Evolutionary conservation across 2,888 invertebrate species (phyloP), one percentile per base, ranked within the genome.

Genomic region (Eledona agricola): DNA sequence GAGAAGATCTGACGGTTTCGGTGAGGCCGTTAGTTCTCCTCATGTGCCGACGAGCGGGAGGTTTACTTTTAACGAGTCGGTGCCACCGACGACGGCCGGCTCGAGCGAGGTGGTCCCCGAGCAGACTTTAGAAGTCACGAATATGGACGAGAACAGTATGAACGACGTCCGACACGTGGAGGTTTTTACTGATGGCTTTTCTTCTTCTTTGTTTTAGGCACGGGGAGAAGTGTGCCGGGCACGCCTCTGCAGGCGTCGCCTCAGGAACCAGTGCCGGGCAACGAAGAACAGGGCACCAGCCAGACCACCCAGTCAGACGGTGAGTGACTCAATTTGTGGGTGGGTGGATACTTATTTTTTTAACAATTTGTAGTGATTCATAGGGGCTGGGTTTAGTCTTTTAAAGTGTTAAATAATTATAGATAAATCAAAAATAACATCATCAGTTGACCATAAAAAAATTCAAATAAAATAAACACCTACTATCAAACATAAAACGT

Each of bases 11-110:
- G 93, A 94, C 73, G 93, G 92, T 42, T 93, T 93, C 77, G 91
- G 93, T 22, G 93, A 94, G 73, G 93, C 93, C 28, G 90, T 95
- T 20, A 93, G 93, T 72, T 95, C 95, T 0, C 95, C 95, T 2
- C 86, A 89, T 77, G 86, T 88, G 15, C 84, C 84, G 2, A 76
- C 77, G 50, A 76, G 76, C 56, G 82, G 83, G 38, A 79, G 86
- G 59, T 88, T 88, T 66, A 84, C 82, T 9, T 87, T 86, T 66
- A 81, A 82, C 47, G 87, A 86, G 62, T 75, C 81, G 2, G 71
- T 76, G 3, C 61, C 70, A 13, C 65, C 66, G 22, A 64, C 60
- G 45, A 65, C 63, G 19, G 58, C 64, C 35, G 62, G 60, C 45
- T 68, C 69, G 34, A 71, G 67, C 35, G 73, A 72, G 59, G 69